phyloP scores from a whole-genome alignment of 2,888 invertebrate genomes.

The Heliconius cydno region DNA sequence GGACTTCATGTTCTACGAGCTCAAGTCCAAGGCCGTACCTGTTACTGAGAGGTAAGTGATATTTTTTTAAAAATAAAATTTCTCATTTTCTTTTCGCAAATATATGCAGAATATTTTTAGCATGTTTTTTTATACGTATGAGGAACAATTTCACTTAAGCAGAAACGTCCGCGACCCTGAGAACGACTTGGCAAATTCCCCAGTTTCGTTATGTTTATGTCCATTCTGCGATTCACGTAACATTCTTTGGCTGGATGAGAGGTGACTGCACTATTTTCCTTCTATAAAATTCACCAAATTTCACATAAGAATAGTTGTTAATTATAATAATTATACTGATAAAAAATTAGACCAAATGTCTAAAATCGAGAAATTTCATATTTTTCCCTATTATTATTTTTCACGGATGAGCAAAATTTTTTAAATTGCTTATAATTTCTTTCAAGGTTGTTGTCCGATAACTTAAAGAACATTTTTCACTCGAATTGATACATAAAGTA shows the following conservation, averaged over 20 bases:
- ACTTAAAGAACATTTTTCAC: neutral
- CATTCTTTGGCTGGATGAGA: conserved; percentile 41
- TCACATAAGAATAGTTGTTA: neutral
- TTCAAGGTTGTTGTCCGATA: neutral
- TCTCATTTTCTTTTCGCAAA: conserved; percentile 43
- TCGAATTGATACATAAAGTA: neutral
- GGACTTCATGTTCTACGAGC: conserved; percentile 85
- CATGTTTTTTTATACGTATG: conserved; percentile 58
- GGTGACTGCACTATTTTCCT: conserved; percentile 34
- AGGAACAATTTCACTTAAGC: conserved; percentile 78
- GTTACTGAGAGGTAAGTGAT: conserved; percentile 82
- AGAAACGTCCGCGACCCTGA: conserved; percentile 73
- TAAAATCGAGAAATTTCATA: neutral
- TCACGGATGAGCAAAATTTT: neutral
- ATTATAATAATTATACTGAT: neutral
- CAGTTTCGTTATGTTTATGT: conserved; percentile 71
- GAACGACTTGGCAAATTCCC: conserved; percentile 78
- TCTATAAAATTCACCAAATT: neutral
- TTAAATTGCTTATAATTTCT: neutral
- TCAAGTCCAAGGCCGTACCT: conserved; percentile 84
- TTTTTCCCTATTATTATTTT: neutral
- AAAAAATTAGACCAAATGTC: too few species aligned
- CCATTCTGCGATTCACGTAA: conserved; percentile 52
- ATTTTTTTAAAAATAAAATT: conserved; percentile 30
- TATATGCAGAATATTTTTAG: conserved; percentile 75